Conservation (phyloP, 2,113 vertebrate genomes). For the Camelus bactrianus region DNA sequence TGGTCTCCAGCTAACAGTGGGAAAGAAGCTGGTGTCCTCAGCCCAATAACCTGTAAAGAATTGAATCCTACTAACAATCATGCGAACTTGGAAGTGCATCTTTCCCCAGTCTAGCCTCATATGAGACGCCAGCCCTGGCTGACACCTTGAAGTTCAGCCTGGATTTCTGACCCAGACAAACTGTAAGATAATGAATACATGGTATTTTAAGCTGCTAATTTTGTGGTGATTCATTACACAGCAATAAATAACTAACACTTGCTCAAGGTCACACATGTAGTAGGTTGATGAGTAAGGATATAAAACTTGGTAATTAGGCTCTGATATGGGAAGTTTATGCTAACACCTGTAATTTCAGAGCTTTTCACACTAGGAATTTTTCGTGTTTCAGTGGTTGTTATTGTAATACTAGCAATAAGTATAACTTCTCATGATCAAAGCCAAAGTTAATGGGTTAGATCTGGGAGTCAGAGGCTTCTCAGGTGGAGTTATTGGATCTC, state of each 20-base stretch:
- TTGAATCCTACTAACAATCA: not conserved
- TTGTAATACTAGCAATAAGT: not conserved
- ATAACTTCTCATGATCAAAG: not conserved
- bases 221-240: not conserved
- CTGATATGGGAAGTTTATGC: not conserved
- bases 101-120: not conserved
- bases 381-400: not conserved
- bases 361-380: not conserved
- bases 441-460: not conserved
- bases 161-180: not conserved
- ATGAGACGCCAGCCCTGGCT: not conserved
- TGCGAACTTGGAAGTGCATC: not conserved
- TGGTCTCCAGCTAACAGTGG: not conserved
- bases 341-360: not conserved
- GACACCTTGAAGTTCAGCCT: not conserved
- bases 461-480: not conserved
- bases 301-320: not conserved
- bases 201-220: not conserved
- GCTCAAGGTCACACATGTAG: no score
- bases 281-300: not conserved
- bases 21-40: not conserved
- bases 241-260: not conserved
- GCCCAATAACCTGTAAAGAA: not conserved
- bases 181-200: not conserved
- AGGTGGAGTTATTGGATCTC: not conserved